Percentiles rank a stretch among this genome's conserved stretches.
Conservation (phyloP, 2,797 vertebrate genomes). For the Tragelaphus oryx region DNA sequence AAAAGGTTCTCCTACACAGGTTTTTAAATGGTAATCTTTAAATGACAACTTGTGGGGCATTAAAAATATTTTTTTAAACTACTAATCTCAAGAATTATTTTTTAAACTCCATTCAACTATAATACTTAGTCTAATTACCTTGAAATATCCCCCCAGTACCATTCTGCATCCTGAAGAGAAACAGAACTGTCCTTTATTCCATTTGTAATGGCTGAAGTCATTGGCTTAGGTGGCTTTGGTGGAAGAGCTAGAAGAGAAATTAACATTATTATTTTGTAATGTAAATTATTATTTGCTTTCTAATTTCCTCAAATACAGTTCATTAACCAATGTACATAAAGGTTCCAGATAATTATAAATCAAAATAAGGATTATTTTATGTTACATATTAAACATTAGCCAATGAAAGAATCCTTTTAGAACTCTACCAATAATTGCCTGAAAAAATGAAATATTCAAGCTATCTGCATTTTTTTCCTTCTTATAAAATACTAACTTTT, state of each 20-base stretch:
- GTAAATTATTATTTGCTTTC: constrained; percentile 28
- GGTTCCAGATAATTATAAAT: constrained; percentile 42
- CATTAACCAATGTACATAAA: constrained; percentile 21
- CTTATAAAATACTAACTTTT: neutral
- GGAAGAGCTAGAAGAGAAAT: constrained; percentile 89
- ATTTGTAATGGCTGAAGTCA: constrained; percentile 86
- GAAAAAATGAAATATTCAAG: constrained; percentile 20
- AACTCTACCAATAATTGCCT: constrained; percentile 3
- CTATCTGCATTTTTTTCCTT: neutral
- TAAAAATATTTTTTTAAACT: constrained; percentile 25
- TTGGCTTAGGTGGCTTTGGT: constrained; percentile 92
- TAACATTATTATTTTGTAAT: constrained; percentile 31
- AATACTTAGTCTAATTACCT: constrained; percentile 84
- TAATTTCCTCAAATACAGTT: constrained; percentile 29
- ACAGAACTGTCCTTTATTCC: constrained; percentile 85
- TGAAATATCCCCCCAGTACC: constrained; percentile 99
- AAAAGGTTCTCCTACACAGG: neutral
- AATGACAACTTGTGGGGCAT: constrained; percentile 1
- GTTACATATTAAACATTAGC: constrained; percentile 2
- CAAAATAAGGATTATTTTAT: constrained; percentile 20
- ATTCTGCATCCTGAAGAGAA: constrained; percentile 94
- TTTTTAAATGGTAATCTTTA: constrained; percentile 45
- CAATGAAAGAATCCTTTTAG: neutral
- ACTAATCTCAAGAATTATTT: constrained; percentile 25
- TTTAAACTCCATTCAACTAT: neutral